Conservation (phyloP, 2,888 invertebrate species). For the Mantis religiosa region DNA sequence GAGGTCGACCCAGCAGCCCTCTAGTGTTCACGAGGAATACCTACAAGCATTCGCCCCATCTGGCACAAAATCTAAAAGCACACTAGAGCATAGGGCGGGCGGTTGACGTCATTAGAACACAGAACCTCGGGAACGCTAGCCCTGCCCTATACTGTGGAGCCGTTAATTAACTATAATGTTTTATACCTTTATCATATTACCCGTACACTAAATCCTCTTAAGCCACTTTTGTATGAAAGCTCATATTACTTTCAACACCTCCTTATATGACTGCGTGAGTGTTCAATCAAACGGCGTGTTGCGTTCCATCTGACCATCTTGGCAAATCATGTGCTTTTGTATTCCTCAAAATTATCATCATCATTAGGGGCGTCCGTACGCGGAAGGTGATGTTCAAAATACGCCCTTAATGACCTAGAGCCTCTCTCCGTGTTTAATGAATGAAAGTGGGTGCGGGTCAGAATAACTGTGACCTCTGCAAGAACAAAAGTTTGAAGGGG, state of each 20-base stretch:
- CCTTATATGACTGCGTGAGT: neutral
- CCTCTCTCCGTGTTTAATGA: neutral
- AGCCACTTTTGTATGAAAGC: neutral
- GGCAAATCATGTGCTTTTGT: neutral
- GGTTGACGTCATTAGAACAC: too few relatives aligned
- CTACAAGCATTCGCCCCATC: too few relatives aligned
- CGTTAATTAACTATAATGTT: too few relatives aligned
- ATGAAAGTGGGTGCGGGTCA: neutral
- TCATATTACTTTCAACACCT: neutral
- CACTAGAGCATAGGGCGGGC: too few relatives aligned
- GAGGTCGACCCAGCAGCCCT: too few relatives aligned
- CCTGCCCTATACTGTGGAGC: too few relatives aligned
- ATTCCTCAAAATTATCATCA: neutral
- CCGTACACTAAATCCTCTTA: neutral
- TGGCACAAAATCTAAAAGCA: too few relatives aligned
- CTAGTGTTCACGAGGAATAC: too few relatives aligned
- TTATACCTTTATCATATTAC: too few relatives aligned
- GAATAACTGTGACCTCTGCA: neutral
- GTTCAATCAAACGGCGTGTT: neutral
- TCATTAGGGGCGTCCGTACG: neutral
- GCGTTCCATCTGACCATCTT: neutral
- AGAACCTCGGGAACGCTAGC: too few relatives aligned
- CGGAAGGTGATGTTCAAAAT: neutral
- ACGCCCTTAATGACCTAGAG: neutral
- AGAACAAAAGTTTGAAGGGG: neutral